Base-by-base conservation (phyloP, 2,113 vertebrate genomes). In the Apteryx mantelli region DNA sequence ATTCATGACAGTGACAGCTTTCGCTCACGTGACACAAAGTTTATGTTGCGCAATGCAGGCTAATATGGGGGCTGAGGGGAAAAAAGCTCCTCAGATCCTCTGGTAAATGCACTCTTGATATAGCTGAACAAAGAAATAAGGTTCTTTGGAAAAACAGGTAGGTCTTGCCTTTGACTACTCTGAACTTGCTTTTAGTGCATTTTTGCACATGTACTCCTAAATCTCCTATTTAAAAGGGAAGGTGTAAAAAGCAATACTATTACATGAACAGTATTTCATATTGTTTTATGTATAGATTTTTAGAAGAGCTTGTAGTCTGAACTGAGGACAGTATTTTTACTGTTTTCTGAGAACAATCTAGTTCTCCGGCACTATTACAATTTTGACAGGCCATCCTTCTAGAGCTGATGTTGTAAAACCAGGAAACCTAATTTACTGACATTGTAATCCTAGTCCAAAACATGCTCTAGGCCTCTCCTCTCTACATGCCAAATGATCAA, bases 361-460 rank as follows among this genome's bases (percentile, higher is more conserved):
- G 21, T 80, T 94, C 8, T 91, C 36, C 75, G 42, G 42, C 3
- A 0, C 40, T 95, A 68, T 46, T 81, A 63, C 28, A 36, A 75
- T 85, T 93, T 81, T 93, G 68, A 34, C 66, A 88, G 58, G 71
- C 17, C 32, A 55, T 60, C 9, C n/a, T 81, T 95, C 58, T 70
- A 89, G 88, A 95, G 26, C 16, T 81, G 55, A 80, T 82, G 46
- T 50, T 82, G 2, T 42, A 94, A 93, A 34, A 86, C 17, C 18
- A 60, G 70, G 64, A 91, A 95, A 82, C 13, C 34, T 66, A 89
- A 83, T 60, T 86, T 82, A 75, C 13, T 42, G 56, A 42, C 17
- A 30, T 8, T 69, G 17, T 82, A 86, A 91, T 80, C 25, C 19
- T 89, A 82, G 44, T 44, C 38, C 34, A 89, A 91, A 94, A 92